Evolutionary conservation across 2,888 invertebrate genomes (phyloP), one percentile per base, ranked within the genome.

Genomic region (Epinotia demarniana): DNA sequence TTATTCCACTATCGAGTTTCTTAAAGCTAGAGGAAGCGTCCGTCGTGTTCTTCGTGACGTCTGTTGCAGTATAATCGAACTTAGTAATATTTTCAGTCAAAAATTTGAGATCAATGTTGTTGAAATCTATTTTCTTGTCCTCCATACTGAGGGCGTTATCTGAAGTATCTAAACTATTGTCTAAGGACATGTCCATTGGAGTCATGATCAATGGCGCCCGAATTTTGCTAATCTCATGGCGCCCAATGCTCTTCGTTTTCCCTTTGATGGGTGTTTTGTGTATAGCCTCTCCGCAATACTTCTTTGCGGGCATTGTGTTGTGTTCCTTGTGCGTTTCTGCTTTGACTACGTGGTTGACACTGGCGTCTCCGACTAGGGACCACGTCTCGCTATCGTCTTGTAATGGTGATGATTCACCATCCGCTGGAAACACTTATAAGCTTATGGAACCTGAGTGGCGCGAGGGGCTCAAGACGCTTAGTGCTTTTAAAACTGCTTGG

Each of bases 171-270:
- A 91, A 83, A 75, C 93, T 94, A 84, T 78, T 87, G 82, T 94
- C 93, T 80, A 94, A 77, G 3, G 93, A 94, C 93, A 94, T 94
- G 73, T 86, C 83, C 58, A 86, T 79, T 0, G 93, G 90, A 75
- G 89, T 92, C 5, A 84, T 70, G 12, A 79, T 78, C 13, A 80
- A 75, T 13, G 86, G 83, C n/a, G 86, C 85, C 64, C 92, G 88
- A 80, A 93, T 92, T 90, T 92, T 92, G 79, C 90, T 92, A 84
- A 92, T 92, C 84, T 92, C 91, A 78, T 92, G 92, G 27, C 86
- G 84, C 71, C 86, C 82, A 70, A 80, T 87, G 57, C 80, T 87
- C 80, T 83, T 90, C 16, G 83, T 82, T 84, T 91, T 92, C 43
- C 88, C 85, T 80, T 90, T 92, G 43, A 90, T 87, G 3, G 92